Conservation (phyloP, 1,140 invertebrate species). For the Pemphigus obesinymphae region DNA sequence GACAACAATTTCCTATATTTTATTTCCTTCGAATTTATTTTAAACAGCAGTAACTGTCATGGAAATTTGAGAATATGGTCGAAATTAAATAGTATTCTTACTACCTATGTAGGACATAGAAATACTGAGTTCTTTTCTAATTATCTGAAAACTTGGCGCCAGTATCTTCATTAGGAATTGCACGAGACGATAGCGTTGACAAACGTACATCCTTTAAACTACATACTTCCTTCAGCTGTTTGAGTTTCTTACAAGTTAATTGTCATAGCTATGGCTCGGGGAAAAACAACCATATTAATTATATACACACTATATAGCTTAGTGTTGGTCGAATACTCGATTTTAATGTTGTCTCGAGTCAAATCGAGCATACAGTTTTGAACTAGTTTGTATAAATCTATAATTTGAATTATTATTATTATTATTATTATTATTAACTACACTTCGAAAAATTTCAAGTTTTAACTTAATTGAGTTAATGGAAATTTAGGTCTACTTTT, state of each 20-base stretch:
- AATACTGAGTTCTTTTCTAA: neutral
- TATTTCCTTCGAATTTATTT: no score
- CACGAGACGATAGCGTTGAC: neutral
- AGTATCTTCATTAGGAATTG: conserved; percentile 11
- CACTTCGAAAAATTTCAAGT: no score
- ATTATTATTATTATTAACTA: no score
- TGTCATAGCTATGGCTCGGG: neutral
- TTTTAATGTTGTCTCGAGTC: no score
- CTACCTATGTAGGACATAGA: neutral
- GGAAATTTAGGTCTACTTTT: no score
- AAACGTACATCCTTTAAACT: neutral
- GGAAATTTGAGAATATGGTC: neutral
- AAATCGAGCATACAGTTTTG: no score
- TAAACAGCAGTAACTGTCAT: neutral
- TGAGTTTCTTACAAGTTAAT: neutral
- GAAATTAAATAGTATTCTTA: conserved; percentile 14
- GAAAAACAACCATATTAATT: neutral
- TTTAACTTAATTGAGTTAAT: no score
- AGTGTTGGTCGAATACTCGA: no score
- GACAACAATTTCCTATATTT: no score
- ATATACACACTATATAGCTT: no score
- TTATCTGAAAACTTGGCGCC: conserved; percentile 16
- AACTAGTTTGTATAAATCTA: no score
- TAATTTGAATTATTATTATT: no score
- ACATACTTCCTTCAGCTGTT: conserved; percentile 16